These are phyloP conservation scores for Nasonia giraulti DNA, from an alignment of 1,140 invertebrate species.

Conservation along the genomic window DNA sequence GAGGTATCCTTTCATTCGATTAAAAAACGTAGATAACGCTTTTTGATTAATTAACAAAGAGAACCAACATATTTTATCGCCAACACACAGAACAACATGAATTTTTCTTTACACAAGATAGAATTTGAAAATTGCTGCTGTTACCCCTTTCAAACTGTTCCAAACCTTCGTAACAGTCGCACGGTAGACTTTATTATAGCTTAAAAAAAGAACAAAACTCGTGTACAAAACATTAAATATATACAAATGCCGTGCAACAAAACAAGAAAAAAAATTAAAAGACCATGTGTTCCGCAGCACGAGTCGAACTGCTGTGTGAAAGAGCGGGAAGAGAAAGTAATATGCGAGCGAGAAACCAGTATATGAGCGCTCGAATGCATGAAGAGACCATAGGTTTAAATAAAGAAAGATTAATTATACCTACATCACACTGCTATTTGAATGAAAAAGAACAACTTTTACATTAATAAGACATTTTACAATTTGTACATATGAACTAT, in stretches of 20 bases:
- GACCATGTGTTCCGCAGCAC: background rate
- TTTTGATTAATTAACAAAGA: background rate
- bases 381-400: conserved; percentile 39
- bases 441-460: conserved; percentile 64
- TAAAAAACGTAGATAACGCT: background rate
- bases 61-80: too few species aligned
- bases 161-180: background rate
- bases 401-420: conserved; percentile 49
- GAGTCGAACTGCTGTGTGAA: background rate
- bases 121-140: background rate
- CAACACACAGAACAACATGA: background rate
- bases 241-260: conserved; percentile 30
- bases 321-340: conserved; percentile 10
- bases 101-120: background rate
- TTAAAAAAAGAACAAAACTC: conserved; percentile 24
- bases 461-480: conserved; percentile 69
- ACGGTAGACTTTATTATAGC: conserved; percentile 8
- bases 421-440: conserved; percentile 53
- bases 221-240: conserved; percentile 39
- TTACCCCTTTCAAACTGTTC: conserved; percentile 16
- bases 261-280: conserved; percentile 32
- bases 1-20: background rate
- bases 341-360: conserved; percentile 22
- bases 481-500: conserved; percentile 71
- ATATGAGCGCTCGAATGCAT: conserved; percentile 27